A percentile compares a stretch with the other conserved stretches of the same genome.
These are phyloP conservation scores for Epinotia ramella DNA, from an alignment of 2,888 invertebrate genomes.

Conservation along the genomic window DNA sequence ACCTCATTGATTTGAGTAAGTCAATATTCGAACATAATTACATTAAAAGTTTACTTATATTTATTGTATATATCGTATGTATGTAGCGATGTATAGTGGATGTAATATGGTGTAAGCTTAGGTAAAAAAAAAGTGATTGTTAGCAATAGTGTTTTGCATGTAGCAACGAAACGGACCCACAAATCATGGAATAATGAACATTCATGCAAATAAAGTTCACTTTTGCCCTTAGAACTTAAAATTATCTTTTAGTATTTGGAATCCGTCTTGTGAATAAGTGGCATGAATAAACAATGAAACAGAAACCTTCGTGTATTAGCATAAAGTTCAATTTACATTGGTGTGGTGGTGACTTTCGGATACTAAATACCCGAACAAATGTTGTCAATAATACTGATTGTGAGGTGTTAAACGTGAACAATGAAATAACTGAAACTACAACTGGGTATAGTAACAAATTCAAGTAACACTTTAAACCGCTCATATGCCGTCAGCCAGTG, in stretches of 20 bases:
- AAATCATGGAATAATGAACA: no score
- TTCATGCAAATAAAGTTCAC: no score
- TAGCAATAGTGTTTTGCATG: neutral
- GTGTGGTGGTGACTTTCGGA: neutral
- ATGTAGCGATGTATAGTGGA: conserved; percentile 64
- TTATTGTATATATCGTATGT: conserved; percentile 53
- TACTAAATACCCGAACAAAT: neutral
- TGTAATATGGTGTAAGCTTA: conserved; percentile 51
- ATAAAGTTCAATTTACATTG: neutral
- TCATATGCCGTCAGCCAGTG: no score
- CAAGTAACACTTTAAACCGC: conserved; percentile 38
- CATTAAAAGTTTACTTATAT: conserved; percentile 48
- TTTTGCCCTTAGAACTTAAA: no score
- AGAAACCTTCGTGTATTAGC: neutral
- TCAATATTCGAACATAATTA: conserved; percentile 56
- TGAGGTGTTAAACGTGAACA: conserved; percentile 13
- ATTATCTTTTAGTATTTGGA: no score
- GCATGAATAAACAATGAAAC: neutral
- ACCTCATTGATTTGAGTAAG: conserved; percentile 15
- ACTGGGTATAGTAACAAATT: conserved; percentile 56
- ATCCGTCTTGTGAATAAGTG: no score
- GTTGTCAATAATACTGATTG: neutral
- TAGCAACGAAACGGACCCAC: no score
- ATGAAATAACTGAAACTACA: conserved; percentile 58
- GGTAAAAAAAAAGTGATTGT: neutral